A percentile compares a stretch with the other conserved stretches of the same genome.
These are phyloP conservation scores for Odocoileus hemionus DNA, from an alignment of 2,113 vertebrate genomes.

Conservation along the genomic window DNA sequence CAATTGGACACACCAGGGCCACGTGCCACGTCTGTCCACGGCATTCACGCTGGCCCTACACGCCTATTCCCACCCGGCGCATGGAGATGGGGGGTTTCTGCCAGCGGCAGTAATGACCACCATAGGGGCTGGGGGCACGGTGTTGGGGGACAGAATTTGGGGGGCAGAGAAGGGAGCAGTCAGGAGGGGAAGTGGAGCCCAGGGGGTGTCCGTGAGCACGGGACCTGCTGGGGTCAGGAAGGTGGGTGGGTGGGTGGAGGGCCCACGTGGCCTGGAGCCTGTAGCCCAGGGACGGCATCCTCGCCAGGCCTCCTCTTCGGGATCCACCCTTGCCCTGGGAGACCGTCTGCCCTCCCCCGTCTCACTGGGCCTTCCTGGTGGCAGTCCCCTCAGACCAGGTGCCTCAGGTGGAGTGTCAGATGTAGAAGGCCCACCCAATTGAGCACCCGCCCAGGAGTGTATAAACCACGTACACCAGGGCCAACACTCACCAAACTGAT, in stretches of 20 bases:
- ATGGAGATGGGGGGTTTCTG: rapidly evolving
- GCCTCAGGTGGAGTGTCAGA: background rate
- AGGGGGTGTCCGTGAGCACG: rapidly evolving
- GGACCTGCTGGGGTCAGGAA: background rate
- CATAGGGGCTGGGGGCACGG: background rate
- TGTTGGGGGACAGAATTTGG: rapidly evolving
- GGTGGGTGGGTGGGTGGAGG: rapidly evolving
- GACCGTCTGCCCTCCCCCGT: background rate
- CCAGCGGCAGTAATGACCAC: rapidly evolving
- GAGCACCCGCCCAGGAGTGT: background rate
- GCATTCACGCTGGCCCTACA: background rate
- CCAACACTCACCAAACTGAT: rapidly evolving
- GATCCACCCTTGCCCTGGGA: background rate
- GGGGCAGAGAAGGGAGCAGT: background rate
- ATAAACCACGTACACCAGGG: rapidly evolving
- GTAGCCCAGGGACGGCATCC: background rate
- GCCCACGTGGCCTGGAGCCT: too few species aligned
- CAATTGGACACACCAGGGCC: rapidly evolving
- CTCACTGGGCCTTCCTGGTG: background rate
- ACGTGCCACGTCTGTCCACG: background rate
- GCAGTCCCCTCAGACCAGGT: background rate
- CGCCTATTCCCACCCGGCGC: too few species aligned
- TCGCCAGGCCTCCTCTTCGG: background rate
- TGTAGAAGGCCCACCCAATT: background rate
- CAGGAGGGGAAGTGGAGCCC: background rate